A percentile compares a stretch with the other conserved stretches of the same genome.
Conservation (phyloP, 1,140 invertebrate species). For the Chionoecetes opilio region DNA sequence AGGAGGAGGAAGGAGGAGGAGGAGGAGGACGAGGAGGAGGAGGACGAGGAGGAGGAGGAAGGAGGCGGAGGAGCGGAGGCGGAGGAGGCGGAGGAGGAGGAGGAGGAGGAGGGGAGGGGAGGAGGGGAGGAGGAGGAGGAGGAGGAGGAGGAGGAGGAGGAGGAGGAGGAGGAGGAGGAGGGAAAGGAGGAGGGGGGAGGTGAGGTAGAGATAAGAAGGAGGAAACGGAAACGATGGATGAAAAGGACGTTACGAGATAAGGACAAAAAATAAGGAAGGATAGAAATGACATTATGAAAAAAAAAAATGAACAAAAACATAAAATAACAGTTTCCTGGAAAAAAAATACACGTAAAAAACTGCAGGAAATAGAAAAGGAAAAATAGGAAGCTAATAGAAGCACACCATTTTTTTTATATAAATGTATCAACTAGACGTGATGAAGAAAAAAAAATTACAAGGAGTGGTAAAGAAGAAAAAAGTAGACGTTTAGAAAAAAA, state of each 20-base stretch:
- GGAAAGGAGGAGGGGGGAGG: neutral
- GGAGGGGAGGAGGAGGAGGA: neutral
- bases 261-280: neutral
- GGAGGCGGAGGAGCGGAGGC: neutral
- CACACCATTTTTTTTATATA: no score
- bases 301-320: neutral
- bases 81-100: neutral
- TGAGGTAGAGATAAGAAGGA: neutral
- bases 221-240: neutral
- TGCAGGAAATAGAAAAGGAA: neutral
- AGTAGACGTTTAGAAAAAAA: no score
- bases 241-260: neutral
- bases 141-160: neutral
- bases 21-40: neutral
- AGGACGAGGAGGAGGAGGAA: neutral
- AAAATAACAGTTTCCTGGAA: no score
- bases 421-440: no score
- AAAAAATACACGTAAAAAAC: neutral
- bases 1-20: neutral
- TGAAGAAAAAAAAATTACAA: no score
- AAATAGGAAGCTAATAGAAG: neutral
- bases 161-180: neutral
- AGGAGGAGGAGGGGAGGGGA: neutral
- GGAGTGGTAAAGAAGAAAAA: no score
- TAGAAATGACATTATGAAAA: neutral